Conservation (phyloP, 2,797 vertebrate genomes). For the Notamacropus eugenii region DNA sequence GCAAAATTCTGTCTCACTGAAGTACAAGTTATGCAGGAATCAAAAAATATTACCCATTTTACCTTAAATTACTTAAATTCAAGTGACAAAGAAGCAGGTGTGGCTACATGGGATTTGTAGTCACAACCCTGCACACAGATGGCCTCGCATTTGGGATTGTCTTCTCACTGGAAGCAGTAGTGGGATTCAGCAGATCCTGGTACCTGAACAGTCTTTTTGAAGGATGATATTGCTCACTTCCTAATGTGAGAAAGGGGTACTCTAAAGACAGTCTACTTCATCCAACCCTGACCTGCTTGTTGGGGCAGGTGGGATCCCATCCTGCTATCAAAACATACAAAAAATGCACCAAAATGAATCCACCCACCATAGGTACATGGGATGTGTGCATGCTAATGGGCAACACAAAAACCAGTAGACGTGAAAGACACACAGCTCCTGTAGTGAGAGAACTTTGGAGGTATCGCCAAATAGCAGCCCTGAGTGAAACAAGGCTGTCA, state of each 20-base stretch:
- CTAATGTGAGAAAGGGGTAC: neutral
- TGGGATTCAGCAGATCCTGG: neutral
- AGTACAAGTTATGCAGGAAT: too few relatives aligned
- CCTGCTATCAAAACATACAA: neutral
- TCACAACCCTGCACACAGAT: neutral
- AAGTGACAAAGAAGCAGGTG: neutral
- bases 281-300: neutral
- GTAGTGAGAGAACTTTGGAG: neutral
- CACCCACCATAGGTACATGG: neutral
- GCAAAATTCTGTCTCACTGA: too few relatives aligned
- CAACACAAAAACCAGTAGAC: neutral
- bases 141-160: neutral
- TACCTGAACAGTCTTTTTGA: neutral
- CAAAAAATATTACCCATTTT: neutral
- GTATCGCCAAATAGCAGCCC: neutral
- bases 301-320: neutral
- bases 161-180: neutral
- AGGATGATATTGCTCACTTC: neutral
- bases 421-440: neutral
- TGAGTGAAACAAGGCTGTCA: neutral
- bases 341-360: neutral
- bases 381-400: neutral
- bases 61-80: neutral
- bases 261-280: neutral
- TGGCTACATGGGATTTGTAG: neutral